A percentile compares a stretch with the other conserved stretches of the same genome.
phyloP scores from a whole-genome alignment of 2,888 invertebrate genomes.

The Lepidocyrtoides sp. region DNA sequence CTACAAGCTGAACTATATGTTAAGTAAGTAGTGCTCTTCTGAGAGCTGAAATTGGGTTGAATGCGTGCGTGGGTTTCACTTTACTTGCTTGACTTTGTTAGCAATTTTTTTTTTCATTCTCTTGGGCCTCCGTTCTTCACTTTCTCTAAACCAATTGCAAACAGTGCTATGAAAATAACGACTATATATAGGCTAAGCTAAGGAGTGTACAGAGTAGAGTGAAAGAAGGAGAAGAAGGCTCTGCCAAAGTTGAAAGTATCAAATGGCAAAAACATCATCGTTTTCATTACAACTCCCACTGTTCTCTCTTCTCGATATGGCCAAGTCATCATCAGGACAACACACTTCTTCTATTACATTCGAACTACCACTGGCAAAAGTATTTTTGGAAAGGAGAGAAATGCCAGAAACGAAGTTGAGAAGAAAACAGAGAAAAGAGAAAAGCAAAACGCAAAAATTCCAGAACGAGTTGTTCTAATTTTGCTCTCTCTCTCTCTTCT shows the following conservation, averaged over 20 bases:
- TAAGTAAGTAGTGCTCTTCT: not conserved
- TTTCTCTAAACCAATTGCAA: too few species aligned
- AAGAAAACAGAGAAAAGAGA: not conserved
- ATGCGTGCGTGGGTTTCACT: not conserved
- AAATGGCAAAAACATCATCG: constrained; percentile 39
- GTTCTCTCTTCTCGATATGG: not conserved
- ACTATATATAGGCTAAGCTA: too few species aligned
- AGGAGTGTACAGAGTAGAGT: not conserved
- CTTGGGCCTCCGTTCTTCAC: not conserved
- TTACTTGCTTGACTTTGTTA: constrained; percentile 17
- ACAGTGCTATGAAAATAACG: too few species aligned
- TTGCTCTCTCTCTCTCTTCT: not conserved
- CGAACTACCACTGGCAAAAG: too few species aligned
- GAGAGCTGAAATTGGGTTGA: not conserved
- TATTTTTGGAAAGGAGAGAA: not conserved
- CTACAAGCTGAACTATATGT: not conserved
- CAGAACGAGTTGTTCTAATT: not conserved
- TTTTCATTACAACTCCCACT: constrained; percentile 34
- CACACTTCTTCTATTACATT: not conserved
- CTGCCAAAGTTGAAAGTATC: constrained; percentile 55
- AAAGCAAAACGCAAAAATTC: constrained; percentile 33
- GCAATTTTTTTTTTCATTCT: not conserved
- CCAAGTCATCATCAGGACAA: not conserved
- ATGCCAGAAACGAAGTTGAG: not conserved
- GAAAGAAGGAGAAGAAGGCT: not conserved